Conservation (phyloP, 1,140 invertebrate genomes). For the Bombus confusus region DNA sequence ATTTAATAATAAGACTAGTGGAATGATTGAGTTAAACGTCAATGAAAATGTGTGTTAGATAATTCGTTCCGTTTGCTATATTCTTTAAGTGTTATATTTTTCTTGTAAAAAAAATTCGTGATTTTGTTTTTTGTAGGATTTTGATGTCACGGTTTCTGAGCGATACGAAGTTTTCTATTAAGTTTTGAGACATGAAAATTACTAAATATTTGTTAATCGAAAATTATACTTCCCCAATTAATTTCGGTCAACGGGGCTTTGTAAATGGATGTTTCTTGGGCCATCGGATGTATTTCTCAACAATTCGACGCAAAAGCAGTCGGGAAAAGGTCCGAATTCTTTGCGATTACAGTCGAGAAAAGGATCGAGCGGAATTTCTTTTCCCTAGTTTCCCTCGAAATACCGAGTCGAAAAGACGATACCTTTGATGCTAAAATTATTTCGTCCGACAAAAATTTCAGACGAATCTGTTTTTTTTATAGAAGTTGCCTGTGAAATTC, state of each 20-base stretch:
- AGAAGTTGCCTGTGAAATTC: background rate
- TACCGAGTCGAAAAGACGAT: background rate
- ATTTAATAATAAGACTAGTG: background rate
- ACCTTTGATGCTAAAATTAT: background rate
- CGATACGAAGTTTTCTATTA: background rate
- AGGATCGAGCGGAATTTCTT: slow-evolving; percentile 52
- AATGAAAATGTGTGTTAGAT: background rate
- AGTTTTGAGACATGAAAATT: background rate
- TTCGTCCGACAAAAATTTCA: background rate
- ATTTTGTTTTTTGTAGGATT: too few species aligned
- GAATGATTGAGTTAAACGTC: background rate
- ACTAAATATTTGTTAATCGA: background rate
- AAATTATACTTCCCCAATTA: background rate
- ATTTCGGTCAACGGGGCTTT: slow-evolving; percentile 15
- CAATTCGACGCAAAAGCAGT: slow-evolving; percentile 54
- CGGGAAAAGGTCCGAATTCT: slow-evolving; percentile 36
- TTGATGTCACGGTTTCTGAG: background rate
- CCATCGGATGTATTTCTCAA: slow-evolving; percentile 60
- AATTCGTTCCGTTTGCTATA: background rate
- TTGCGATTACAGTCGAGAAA: background rate
- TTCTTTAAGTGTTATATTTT: background rate
- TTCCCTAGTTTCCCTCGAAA: slow-evolving; percentile 16
- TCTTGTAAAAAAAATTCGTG: background rate
- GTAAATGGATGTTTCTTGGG: slow-evolving; percentile 59
- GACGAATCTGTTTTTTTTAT: background rate